Conservation (phyloP, 1,140 invertebrate genomes). For the Drosophila tropicalis region DNA sequence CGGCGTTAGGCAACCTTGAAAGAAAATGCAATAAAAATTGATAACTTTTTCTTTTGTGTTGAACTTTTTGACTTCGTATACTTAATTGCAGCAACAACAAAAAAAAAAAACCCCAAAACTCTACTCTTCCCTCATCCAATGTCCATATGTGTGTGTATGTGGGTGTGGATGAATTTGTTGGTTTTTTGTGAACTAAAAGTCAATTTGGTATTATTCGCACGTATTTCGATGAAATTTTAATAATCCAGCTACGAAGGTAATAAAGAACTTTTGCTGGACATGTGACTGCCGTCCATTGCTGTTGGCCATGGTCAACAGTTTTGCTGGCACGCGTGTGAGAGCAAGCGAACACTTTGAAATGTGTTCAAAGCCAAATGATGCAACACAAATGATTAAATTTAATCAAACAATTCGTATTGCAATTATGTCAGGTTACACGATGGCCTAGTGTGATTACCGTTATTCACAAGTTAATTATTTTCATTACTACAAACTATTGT, state of each 20-base stretch:
- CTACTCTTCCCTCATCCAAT: background rate
- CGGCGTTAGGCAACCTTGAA: constrained; percentile 34
- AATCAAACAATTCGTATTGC: too few relatives aligned
- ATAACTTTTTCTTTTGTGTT: constrained; percentile 34
- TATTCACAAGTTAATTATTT: too few relatives aligned
- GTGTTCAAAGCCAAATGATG: too few relatives aligned
- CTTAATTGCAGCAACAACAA: constrained; percentile 36
- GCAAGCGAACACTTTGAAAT: too few relatives aligned
- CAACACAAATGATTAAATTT: too few relatives aligned
- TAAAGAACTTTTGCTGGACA: constrained; percentile 69
- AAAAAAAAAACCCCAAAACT: constrained; percentile 1
- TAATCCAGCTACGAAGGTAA: constrained; percentile 68
- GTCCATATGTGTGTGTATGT: background rate
- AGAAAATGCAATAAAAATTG: constrained; percentile 48
- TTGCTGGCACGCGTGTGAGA: too few relatives aligned
- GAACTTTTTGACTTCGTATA: constrained; percentile 16
- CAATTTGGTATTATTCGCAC: constrained; percentile 66
- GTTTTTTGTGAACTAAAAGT: constrained; percentile 16
- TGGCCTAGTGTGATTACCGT: too few relatives aligned
- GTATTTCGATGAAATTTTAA: constrained; percentile 76
- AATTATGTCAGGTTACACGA: too few relatives aligned
- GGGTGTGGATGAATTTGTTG: background rate
- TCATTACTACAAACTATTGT: too few relatives aligned
- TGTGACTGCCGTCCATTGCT: constrained; percentile 39
- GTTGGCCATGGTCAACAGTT: background rate